Evolutionary conservation across 2,113 vertebrate species (phyloP).

Genomic region (Ibidorhyncha struthersii): DNA sequence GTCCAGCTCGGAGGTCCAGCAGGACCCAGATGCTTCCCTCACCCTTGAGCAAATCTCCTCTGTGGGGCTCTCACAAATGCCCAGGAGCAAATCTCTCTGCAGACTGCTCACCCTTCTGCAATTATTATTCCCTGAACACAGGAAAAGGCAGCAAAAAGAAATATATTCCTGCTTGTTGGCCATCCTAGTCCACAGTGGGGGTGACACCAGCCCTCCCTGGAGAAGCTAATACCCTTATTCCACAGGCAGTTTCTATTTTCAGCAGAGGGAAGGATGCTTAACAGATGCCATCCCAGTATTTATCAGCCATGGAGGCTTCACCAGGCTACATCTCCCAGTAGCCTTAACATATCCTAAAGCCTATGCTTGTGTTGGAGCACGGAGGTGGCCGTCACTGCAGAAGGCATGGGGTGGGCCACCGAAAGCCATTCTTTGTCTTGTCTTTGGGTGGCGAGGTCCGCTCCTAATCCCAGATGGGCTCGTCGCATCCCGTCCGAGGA

Average conservation of each 20-base stretch:
- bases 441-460: fast-evolving
- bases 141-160: background rate
- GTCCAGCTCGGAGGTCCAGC: fast-evolving
- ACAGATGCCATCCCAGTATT: background rate
- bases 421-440: fast-evolving
- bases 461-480: fast-evolving
- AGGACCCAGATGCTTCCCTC: background rate
- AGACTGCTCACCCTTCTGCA: background rate
- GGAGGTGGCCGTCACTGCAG: background rate
- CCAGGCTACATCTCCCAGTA: background rate
- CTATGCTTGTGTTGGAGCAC: fast-evolving
- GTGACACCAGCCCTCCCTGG: background rate
- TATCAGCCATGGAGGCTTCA: background rate
- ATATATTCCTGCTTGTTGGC: background rate
- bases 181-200: background rate
- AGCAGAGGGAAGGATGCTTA: background rate
- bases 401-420: background rate
- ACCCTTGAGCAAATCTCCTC: background rate
- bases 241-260: background rate
- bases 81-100: background rate
- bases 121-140: fast-evolving
- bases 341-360: background rate
- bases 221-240: background rate
- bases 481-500: fast-evolving
- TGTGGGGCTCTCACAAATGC: background rate